phyloP scores from a whole-genome alignment of 2,797 vertebrate genomes.

The Karalla daura region DNA sequence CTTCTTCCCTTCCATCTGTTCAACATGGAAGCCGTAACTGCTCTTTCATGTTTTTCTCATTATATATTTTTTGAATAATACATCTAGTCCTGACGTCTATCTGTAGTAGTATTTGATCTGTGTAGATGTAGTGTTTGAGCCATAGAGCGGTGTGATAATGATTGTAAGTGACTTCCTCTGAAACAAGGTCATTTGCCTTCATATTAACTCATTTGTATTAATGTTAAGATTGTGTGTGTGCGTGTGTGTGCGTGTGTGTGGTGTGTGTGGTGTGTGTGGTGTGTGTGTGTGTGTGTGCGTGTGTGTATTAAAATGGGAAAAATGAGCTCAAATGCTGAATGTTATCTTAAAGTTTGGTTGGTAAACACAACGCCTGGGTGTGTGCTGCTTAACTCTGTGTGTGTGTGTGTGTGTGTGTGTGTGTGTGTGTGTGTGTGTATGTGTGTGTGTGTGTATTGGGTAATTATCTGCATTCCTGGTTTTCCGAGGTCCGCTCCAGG shows the following conservation, averaged over 20 bases:
- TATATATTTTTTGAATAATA: too few species aligned
- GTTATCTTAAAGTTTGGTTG: conserved; percentile 25
- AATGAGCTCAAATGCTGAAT: conserved; percentile 11
- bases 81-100: too few species aligned
- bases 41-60: too few species aligned
- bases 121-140: not conserved
- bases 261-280: too few species aligned
- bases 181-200: not conserved
- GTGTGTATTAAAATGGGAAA: not conserved
- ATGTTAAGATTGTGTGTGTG: not conserved
- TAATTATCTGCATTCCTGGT: conserved; percentile 20
- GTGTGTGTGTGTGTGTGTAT: conserved; percentile 15
- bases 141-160: not conserved
- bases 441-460: too few species aligned
- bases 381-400: conserved; percentile 9
- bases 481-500: not conserved
- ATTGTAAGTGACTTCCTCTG: not conserved
- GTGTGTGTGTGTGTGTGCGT: too few species aligned
- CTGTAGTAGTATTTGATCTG: too few species aligned
- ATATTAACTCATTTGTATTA: not conserved
- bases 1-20: too few species aligned
- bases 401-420: conserved; percentile 5
- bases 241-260: not conserved
- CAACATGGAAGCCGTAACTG: too few species aligned
- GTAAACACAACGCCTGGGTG: conserved; percentile 45